phyloP scores from a whole-genome alignment of 35 echinoderm and acorn worm species.

The Hemicentrotus pulcherrimus region DNA sequence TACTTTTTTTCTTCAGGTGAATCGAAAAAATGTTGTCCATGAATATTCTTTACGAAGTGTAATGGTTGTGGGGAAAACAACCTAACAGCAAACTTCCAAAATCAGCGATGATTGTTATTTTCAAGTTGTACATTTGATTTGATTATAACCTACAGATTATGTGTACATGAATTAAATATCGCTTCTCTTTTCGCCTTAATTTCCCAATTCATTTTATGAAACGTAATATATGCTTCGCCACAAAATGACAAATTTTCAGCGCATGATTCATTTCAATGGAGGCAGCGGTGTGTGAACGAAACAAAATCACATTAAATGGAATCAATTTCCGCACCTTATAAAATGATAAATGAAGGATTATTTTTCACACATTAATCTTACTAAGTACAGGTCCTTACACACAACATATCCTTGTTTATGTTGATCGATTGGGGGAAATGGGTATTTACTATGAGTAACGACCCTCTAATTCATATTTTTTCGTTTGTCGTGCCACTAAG shows the following conservation, averaged over 20 bases:
- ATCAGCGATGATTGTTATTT: background rate
- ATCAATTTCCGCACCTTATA: background rate
- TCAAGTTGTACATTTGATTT: background rate
- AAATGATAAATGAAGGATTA: background rate
- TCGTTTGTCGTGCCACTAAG: background rate
- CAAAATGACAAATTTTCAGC: background rate
- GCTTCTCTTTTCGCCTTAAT: background rate
- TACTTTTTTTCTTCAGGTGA: background rate
- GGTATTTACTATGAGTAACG: background rate
- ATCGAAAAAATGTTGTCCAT: background rate
- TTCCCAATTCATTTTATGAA: background rate
- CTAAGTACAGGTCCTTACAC: conserved; percentile 1
- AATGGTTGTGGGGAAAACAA: background rate
- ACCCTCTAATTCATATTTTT: background rate
- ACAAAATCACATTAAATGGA: conserved; percentile 4
- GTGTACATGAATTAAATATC: background rate
- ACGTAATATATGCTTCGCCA: background rate
- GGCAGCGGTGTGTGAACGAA: background rate
- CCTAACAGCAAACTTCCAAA: background rate
- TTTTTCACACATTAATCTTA: conserved; percentile 2
- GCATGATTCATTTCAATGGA: background rate
- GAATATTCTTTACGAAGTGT: background rate
- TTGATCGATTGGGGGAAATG: background rate
- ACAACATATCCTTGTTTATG: background rate
- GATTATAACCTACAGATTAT: background rate